A percentile compares a stretch with the other conserved stretches of the same genome.
Conservation (phyloP, 1,140 invertebrate species). For the Paracyclopina nana region DNA sequence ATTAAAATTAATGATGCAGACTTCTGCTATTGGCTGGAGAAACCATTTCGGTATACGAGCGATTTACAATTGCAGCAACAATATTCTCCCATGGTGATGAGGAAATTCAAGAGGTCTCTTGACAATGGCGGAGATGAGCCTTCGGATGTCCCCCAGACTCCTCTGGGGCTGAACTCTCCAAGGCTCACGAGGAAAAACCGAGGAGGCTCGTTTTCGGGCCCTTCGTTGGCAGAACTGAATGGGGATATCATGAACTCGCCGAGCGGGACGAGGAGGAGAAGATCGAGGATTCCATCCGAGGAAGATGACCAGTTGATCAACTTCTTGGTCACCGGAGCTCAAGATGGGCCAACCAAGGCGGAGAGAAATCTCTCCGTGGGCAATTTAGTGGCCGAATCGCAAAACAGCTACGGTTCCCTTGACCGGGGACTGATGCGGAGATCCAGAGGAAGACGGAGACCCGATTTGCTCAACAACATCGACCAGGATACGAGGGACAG, state of each 20-base stretch:
- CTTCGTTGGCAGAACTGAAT: background rate
- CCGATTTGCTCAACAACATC: too few species aligned
- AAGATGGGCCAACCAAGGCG: conserved; percentile 43
- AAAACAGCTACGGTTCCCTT: conserved; percentile 25
- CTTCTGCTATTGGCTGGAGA: background rate
- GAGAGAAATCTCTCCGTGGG: conserved; percentile 68
- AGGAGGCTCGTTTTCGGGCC: conserved; percentile 11
- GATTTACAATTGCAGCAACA: conserved; percentile 12
- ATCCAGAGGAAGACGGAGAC: conserved; percentile 41
- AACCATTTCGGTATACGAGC: background rate
- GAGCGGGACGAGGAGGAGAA: conserved; percentile 39
- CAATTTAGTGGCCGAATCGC: conserved; percentile 14
- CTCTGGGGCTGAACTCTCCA: conserved; percentile 2
- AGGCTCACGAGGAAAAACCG: conserved; percentile 6
- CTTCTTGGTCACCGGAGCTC: conserved; percentile 52
- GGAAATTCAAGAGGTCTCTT: conserved; percentile 12
- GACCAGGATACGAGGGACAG: too few species aligned
- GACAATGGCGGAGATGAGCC: background rate
- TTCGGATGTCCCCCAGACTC: background rate
- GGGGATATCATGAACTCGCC: conserved; percentile 3
- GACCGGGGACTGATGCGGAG: conserved; percentile 69
- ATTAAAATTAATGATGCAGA: too few species aligned
- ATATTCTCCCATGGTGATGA: conserved; percentile 16
- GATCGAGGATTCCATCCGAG: conserved; percentile 55
- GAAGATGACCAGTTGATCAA: conserved; percentile 72